phyloP scores from a whole-genome alignment of 2,888 invertebrate genomes.

The Drosophila anomelani region DNA sequence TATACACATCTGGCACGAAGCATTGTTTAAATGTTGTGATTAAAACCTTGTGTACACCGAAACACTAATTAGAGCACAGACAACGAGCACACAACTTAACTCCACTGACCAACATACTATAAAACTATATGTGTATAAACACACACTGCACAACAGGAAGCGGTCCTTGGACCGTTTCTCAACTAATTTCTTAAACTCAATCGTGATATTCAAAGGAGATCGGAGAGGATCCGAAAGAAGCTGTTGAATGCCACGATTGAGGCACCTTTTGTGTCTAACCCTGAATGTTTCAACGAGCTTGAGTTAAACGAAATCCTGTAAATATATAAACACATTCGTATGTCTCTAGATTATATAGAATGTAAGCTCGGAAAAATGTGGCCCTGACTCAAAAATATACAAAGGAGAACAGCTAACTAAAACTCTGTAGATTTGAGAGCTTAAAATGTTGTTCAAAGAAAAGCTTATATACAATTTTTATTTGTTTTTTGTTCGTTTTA shows the following conservation, averaged over 20 bases:
- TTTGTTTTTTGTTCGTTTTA: no score
- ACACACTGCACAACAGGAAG: slow-evolving; percentile 32
- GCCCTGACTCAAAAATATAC: not conserved
- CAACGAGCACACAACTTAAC: slow-evolving; percentile 43
- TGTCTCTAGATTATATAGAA: slow-evolving; percentile 26
- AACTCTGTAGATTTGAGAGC: not conserved
- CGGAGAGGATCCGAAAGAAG: no score
- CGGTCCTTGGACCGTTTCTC: slow-evolving; percentile 10
- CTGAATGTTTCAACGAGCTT: slow-evolving; percentile 47
- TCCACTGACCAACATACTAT: slow-evolving; percentile 34
- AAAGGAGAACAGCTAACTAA: no score
- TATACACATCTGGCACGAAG: slow-evolving; percentile 26
- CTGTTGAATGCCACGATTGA: slow-evolving; percentile 14
- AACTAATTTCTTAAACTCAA: slow-evolving; percentile 15
- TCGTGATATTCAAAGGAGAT: slow-evolving; percentile 9
- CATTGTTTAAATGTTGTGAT: slow-evolving; percentile 37
- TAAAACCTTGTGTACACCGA: slow-evolving; percentile 34
- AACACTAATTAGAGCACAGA: slow-evolving; percentile 45
- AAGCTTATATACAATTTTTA: not conserved
- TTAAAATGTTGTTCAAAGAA: not conserved
- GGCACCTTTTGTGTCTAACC: slow-evolving; percentile 42
- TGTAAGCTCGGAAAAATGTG: slow-evolving; percentile 2
- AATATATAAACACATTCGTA: slow-evolving; percentile 36
- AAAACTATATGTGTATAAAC: slow-evolving; percentile 16
- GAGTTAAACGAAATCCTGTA: slow-evolving; percentile 36